phyloP scores from a whole-genome alignment of 2,888 invertebrate genomes.

The Nymphalis c-album region DNA sequence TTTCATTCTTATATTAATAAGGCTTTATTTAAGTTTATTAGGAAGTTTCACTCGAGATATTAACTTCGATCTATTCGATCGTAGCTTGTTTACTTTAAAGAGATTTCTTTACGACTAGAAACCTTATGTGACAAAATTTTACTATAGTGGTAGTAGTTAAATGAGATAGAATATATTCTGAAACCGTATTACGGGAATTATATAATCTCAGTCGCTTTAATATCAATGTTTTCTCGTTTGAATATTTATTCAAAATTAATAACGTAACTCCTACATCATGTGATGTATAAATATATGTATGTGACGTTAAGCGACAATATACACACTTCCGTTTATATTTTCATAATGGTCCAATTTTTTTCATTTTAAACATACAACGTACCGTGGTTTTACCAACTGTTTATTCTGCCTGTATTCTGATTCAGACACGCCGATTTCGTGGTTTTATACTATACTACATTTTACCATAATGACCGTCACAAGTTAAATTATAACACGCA shows the following conservation, averaged over 20 bases:
- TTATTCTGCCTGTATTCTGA: slow-evolving; percentile 79
- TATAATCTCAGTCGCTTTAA: too few relatives aligned
- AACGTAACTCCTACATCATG: too few relatives aligned
- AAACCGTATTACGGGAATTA: too few relatives aligned
- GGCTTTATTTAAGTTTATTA: too few relatives aligned
- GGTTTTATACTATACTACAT: slow-evolving; percentile 77
- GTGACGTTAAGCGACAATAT: background rate
- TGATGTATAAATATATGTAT: background rate
- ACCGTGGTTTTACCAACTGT: slow-evolving; percentile 68
- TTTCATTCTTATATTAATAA: background rate
- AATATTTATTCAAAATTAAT: too few relatives aligned
- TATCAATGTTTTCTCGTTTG: too few relatives aligned
- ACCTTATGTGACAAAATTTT: too few relatives aligned
- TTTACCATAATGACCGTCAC: slow-evolving; percentile 78
- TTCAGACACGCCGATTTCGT: slow-evolving; percentile 80
- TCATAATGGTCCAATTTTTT: slow-evolving; percentile 66
- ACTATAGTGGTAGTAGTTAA: too few relatives aligned
- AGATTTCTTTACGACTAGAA: background rate
- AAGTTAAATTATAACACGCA: slow-evolving; percentile 55
- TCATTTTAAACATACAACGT: slow-evolving; percentile 54
- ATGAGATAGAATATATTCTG: too few relatives aligned
- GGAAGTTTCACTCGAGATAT: background rate
- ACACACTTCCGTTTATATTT: slow-evolving; percentile 39
- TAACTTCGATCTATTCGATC: background rate
- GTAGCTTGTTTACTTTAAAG: background rate